These are phyloP conservation scores for Leptoteleia sp. DNA, from an alignment of 1,140 invertebrate genomes.

Conservation along the genomic window DNA sequence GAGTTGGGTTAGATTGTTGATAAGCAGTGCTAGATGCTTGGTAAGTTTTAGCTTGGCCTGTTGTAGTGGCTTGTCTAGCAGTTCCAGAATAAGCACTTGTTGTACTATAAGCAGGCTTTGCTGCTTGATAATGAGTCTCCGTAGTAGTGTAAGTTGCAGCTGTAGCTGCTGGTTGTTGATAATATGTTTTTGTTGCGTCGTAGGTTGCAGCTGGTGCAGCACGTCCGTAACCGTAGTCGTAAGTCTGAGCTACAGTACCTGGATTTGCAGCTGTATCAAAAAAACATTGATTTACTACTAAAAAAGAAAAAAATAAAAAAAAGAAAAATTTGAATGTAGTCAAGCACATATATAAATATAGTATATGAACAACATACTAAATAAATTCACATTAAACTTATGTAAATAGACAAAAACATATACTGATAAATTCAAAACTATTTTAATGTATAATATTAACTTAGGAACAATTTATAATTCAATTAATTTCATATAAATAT, in stretches of 20 bases:
- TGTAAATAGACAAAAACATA: too few species aligned
- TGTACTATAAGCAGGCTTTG: slow-evolving; percentile 84
- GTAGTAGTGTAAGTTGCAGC: slow-evolving; percentile 86
- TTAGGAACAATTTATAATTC: too few species aligned
- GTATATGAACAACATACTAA: too few species aligned
- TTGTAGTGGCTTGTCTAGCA: slow-evolving; percentile 83
- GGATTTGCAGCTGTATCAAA: slow-evolving; percentile 81
- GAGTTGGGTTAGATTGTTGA: slow-evolving; percentile 78
- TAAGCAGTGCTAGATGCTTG: slow-evolving; percentile 79
- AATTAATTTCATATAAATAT: too few species aligned
- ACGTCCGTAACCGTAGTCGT: slow-evolving; percentile 87
- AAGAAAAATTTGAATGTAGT: neutral
- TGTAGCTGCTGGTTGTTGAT: slow-evolving; percentile 85
- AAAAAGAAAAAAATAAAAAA: neutral
- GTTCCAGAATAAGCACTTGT: slow-evolving; percentile 84
- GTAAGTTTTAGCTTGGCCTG: slow-evolving; percentile 81
- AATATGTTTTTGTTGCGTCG: slow-evolving; percentile 85
- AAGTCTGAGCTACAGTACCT: slow-evolving; percentile 84
- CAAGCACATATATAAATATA: too few species aligned
- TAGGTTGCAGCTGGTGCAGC: slow-evolving; percentile 83
- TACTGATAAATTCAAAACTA: too few species aligned
- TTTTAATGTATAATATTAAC: too few species aligned
- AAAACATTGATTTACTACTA: slow-evolving; percentile 24
- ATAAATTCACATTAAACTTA: too few species aligned
- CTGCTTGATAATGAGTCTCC: slow-evolving; percentile 84